Conservation (phyloP, 2,797 vertebrate species). For the Leptodactylus fallax region DNA sequence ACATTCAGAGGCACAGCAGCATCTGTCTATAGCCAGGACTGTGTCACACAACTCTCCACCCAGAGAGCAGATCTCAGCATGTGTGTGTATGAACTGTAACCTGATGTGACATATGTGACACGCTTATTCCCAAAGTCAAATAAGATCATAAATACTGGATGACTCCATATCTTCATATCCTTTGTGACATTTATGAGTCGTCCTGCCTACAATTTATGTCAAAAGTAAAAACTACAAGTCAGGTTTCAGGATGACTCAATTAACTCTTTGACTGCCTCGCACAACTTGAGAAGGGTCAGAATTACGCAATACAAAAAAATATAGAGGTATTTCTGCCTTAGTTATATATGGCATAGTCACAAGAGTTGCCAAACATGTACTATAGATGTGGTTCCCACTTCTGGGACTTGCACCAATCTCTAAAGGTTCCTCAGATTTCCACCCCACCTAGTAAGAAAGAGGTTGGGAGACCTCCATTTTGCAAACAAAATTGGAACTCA, state of each 20-base stretch:
- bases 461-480: too few relatives aligned
- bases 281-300: neutral
- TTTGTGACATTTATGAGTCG: slow-evolving; percentile 35
- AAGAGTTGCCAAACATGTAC: too few relatives aligned
- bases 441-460: too few relatives aligned
- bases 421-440: too few relatives aligned
- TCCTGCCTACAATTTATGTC: neutral
- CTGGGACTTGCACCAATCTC: too few relatives aligned
- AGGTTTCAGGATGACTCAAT: neutral
- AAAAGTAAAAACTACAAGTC: neutral
- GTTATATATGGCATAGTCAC: too few relatives aligned
- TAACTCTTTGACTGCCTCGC: neutral
- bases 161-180: slow-evolving; percentile 18
- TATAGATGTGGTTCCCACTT: too few relatives aligned
- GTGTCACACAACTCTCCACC: neutral
- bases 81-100: neutral
- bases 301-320: too few relatives aligned
- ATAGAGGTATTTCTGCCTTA: too few relatives aligned
- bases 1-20: neutral
- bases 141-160: neutral
- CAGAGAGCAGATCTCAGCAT: neutral
- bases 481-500: too few relatives aligned
- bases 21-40: neutral
- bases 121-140: neutral
- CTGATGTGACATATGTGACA: neutral